Conservation (phyloP, 2,888 invertebrate genomes). For the Morpho helenor region DNA sequence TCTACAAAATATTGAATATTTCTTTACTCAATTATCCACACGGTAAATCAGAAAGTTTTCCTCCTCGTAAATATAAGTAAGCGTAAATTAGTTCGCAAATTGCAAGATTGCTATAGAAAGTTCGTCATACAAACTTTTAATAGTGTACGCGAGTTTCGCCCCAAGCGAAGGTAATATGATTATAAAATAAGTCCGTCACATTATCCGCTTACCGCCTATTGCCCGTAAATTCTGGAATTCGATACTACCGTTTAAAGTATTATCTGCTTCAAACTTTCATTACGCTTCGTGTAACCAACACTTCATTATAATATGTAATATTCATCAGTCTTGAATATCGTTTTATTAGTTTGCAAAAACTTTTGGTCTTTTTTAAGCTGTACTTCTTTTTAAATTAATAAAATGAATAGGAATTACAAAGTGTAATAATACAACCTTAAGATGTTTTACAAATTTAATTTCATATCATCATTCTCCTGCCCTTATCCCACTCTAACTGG, state of each 20-base stretch:
- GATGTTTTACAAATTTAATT: no score
- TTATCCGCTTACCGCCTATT: slow-evolving; percentile 22
- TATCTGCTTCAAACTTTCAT: slow-evolving; percentile 6
- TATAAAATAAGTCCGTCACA: slow-evolving; percentile 16
- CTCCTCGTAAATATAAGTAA: slow-evolving; percentile 2
- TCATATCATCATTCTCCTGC: no score
- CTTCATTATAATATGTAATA: no score
- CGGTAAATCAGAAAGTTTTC: slow-evolving; percentile 2
- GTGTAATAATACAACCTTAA: no score
- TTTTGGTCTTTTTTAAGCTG: no score
- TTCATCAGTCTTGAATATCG: no score
- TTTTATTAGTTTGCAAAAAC: no score
- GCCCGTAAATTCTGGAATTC: slow-evolving; percentile 20
- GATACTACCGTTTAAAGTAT: slow-evolving; percentile 22
- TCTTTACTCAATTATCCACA: background rate
- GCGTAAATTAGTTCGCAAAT: slow-evolving; percentile 10
- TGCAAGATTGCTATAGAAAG: slow-evolving; percentile 13
- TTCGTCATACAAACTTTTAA: slow-evolving; percentile 20
- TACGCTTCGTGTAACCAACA: background rate
- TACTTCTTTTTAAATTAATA: no score
- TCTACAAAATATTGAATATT: no score
- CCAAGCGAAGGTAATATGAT: slow-evolving; percentile 16
- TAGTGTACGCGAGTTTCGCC: slow-evolving; percentile 14
- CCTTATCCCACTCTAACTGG: no score
- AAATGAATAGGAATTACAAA: no score